Conservation (phyloP, 2,888 invertebrate species). For the Dasypolia templi region DNA sequence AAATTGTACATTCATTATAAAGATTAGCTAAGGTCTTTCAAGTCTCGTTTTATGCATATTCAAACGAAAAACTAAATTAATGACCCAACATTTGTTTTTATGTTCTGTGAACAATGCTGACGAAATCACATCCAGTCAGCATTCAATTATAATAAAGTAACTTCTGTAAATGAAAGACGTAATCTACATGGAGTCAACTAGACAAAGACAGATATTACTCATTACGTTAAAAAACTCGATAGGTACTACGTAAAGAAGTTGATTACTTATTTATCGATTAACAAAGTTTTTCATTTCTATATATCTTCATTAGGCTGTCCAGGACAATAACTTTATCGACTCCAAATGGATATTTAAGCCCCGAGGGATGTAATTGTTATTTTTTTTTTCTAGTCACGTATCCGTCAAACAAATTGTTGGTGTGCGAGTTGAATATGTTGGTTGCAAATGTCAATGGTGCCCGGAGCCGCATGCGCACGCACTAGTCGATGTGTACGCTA, state of each 20-base stretch:
- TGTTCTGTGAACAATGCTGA: conserved; percentile 31
- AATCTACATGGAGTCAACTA: conserved; percentile 38
- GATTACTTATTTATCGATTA: conserved; percentile 56
- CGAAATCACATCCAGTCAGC: conserved; percentile 14
- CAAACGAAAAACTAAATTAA: conserved; percentile 43
- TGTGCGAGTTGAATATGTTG: conserved; percentile 67
- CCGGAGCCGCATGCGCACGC: conserved; percentile 82
- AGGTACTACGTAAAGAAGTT: conserved; percentile 43
- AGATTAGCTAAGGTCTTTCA: conserved; percentile 30
- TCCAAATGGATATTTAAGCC: conserved; percentile 38
- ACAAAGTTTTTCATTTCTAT: conserved; percentile 40
- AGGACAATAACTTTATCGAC: conserved; percentile 54
- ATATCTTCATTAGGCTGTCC: conserved; percentile 46
- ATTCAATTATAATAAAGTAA: conserved; percentile 28
- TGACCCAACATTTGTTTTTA: conserved; percentile 34
- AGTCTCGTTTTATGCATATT: conserved; percentile 29
- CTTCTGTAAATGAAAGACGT: conserved; percentile 38
- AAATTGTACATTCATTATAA: conserved; percentile 47
- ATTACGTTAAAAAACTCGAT: conserved; percentile 36
- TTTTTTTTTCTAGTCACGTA: conserved; percentile 65
- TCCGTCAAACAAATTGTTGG: conserved; percentile 67
- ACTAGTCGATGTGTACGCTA: conserved; percentile 83
- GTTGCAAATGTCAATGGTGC: conserved; percentile 83
- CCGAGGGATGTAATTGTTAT: conserved; percentile 40
- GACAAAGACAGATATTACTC: conserved; percentile 47